Evolutionary conservation across 2,888 invertebrate species (phyloP), one percentile per base, ranked within the genome.

Genomic region (Notocelia uddmanniana): DNA sequence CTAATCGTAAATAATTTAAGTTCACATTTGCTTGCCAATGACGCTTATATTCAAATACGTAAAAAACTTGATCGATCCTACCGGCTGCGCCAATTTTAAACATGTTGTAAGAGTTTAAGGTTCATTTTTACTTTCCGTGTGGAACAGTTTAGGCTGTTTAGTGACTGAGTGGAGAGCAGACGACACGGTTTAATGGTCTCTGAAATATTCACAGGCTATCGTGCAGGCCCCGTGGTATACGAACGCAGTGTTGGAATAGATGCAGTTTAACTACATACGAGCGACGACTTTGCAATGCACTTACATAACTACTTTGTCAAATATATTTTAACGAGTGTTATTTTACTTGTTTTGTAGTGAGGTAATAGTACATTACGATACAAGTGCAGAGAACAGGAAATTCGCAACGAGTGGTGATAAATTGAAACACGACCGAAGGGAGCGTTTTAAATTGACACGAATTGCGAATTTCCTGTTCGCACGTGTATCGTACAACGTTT

Each of bases 171-270:
- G 3, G 23, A 34, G 9, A 11, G 21, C 34, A 63, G 15, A 52
- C 64, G 52, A 66, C 41, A 54, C 26, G 64, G 54, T 45, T 66
- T 64, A 71, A 71, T 71, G 59, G 71, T 41, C 41, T 59, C 66
- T 71, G 19, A 71, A 71, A 66, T 66, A 71, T 71, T 41, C 71
- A 71, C 57, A 52, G 41, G 50, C 59, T 45, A 45, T 66, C 71
- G 31, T 59, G 26, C 58, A 48, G n/a, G 62, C 26, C 15, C 48
- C 55, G 55, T 57, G 31, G 48, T 23, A 69, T 21, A 37, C 21
- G 37, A 13, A 21, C 21, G 52, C 50, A 23, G 37, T 64, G 64
- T 37, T 62, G 21, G 50, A 21, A n/a, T 37, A 34, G 8, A 37
- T 52, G 15, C n/a, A 52, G 26, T 23, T 21, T 23, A 55, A 55